Conservation (phyloP, 2,113 vertebrate genomes). For the Choloepus hoffmanni region DNA sequence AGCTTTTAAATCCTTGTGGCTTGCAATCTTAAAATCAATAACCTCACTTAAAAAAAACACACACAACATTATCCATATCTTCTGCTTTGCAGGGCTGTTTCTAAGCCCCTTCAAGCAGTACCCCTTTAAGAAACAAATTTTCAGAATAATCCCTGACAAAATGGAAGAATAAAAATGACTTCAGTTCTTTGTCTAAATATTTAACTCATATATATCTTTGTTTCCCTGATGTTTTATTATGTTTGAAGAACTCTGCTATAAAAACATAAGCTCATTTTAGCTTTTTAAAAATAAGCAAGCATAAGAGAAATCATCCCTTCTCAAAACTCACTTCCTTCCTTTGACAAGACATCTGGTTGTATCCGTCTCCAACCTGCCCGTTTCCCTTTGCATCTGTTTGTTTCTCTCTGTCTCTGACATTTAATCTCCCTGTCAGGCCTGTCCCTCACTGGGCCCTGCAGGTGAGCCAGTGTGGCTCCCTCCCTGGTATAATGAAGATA, state of each 20-base stretch:
- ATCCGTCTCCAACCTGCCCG: background rate
- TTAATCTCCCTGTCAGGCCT: background rate
- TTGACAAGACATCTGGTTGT: background rate
- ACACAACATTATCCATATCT: background rate
- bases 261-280: background rate
- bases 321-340: background rate
- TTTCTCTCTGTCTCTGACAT: background rate
- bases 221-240: slow-evolving; percentile 1
- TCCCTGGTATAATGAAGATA: background rate
- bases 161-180: background rate
- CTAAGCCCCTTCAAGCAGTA: background rate
- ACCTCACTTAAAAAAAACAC: background rate
- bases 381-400: background rate
- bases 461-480: no score
- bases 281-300: slow-evolving; percentile 28
- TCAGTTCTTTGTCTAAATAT: slow-evolving; percentile 19
- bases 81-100: background rate
- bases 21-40: background rate
- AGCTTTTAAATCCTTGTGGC: background rate
- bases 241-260: background rate
- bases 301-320: background rate
- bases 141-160: background rate
- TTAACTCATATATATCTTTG: background rate
- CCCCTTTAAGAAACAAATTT: slow-evolving; percentile 19
- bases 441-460: no score